Conservation (phyloP, 2,113 vertebrate species). For the Noctilio leporinus region DNA sequence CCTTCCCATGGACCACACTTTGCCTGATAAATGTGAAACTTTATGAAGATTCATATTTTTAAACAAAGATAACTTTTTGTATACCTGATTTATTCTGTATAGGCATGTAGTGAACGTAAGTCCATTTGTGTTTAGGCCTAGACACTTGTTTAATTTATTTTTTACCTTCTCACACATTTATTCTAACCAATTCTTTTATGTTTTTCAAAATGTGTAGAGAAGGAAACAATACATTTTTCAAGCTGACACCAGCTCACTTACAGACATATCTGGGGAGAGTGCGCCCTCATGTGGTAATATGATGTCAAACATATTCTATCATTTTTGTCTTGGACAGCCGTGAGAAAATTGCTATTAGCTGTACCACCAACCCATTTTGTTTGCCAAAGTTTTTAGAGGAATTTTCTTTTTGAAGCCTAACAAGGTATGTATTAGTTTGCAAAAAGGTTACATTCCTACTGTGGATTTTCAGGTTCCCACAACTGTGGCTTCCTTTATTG, state of each 20-base stretch:
- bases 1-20: neutral
- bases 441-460: neutral
- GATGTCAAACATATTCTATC: neutral
- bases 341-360: neutral
- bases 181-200: neutral
- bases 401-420: neutral
- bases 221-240: neutral
- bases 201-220: neutral
- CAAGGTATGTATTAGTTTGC: neutral
- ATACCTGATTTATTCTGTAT: neutral
- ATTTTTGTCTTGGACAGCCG: neutral
- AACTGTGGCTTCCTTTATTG: neutral
- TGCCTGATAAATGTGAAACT: neutral
- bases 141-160: neutral
- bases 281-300: slow-evolving; percentile 79
- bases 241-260: rapidly evolving
- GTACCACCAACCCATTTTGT: neutral
- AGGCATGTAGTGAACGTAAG: neutral
- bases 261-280: slow-evolving; percentile 63
- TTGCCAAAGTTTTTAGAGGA: neutral
- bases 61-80: neutral
- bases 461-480: neutral
- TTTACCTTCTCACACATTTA: neutral
- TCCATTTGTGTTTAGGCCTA: neutral
- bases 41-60: neutral